A percentile compares a stretch with the other conserved stretches of the same genome.
Conservation (phyloP, 1,140 invertebrate species). For the Periplaneta americana region DNA sequence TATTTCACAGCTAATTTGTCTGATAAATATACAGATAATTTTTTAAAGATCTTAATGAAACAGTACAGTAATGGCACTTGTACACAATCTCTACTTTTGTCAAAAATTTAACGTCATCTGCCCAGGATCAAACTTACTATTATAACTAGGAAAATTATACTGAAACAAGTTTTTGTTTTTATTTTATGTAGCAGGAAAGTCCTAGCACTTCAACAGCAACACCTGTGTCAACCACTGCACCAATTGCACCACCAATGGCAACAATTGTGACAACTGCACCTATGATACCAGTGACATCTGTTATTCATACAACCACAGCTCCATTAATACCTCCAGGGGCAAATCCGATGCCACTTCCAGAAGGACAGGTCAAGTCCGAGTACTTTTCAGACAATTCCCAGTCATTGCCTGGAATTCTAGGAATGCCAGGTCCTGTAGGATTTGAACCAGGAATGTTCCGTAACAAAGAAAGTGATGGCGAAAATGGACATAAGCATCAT, state of each 20-base stretch:
- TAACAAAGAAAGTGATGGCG: constrained; percentile 37
- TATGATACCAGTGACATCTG: neutral
- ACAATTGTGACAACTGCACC: neutral
- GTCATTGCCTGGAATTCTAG: constrained; percentile 59
- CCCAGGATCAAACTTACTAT: no score
- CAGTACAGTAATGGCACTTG: no score
- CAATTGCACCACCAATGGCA: neutral
- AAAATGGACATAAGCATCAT: constrained; percentile 26
- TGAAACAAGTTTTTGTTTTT: no score
- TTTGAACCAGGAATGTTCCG: constrained; percentile 79
- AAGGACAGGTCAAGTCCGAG: constrained; percentile 52
- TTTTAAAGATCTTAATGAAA: no score
- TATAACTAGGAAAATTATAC: no score
- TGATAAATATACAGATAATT: no score
- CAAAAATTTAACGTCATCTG: no score
- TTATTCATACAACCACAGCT: no score
- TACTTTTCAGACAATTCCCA: constrained; percentile 72
- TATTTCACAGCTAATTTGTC: no score
- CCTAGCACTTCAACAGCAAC: neutral
- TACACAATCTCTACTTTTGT: no score
- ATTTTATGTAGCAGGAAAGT: neutral
- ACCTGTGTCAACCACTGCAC: neutral
- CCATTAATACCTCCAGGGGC: neutral
- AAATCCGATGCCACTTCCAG: neutral
- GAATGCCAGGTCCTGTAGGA: constrained; percentile 53